Evolutionary conservation across 1,140 invertebrate species (phyloP), one percentile per base, ranked within the genome.

Genomic region (Nasonia vitripennis): DNA sequence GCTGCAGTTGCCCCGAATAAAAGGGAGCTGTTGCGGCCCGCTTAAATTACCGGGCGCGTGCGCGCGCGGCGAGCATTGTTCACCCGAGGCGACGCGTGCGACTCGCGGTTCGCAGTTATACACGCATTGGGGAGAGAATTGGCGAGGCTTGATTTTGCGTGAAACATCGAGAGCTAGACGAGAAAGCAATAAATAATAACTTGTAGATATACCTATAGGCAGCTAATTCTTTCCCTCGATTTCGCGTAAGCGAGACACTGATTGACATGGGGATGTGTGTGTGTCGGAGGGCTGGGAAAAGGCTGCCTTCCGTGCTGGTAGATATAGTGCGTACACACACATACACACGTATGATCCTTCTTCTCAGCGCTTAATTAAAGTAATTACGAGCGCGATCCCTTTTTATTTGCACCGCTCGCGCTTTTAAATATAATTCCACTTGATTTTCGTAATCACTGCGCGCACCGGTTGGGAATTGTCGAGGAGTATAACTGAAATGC

Each of bases 391-490:
- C 17, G 31, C 14, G 51, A 27, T 79, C 9, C 34, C 23, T 55
- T 20, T 79, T 79, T 68, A 34, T 55, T 84, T 79, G 9, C 27
- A 34, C 2, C 14, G 4, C 1, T 27, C n/a, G 23, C 55, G 41
- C 73, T 78, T 84, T 51, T 37, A 73, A 79, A 84, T 79, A 73
- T 79, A 79, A 84, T 84, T 73, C 17, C 34, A 4, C 67, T 84
- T 79, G 68, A 84, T 84, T 84, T 62, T 23, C 68, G 68, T 73
- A 84, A 84, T 84, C 51, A 67, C n/a, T 67, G 62, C 2, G 62
- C 2, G 34, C 11, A 14, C 17, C 31, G 68, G 11, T 17, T n/a
- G 67, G 67, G 37, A 48, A 55, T 82, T 62, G 81, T 82, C 45
- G 55, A 74, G 48, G 70, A 81, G 70, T 71, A 20, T 41, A 45